Base-by-base conservation (phyloP, 2,113 vertebrate species). In the Neofelis nebulosa region DNA sequence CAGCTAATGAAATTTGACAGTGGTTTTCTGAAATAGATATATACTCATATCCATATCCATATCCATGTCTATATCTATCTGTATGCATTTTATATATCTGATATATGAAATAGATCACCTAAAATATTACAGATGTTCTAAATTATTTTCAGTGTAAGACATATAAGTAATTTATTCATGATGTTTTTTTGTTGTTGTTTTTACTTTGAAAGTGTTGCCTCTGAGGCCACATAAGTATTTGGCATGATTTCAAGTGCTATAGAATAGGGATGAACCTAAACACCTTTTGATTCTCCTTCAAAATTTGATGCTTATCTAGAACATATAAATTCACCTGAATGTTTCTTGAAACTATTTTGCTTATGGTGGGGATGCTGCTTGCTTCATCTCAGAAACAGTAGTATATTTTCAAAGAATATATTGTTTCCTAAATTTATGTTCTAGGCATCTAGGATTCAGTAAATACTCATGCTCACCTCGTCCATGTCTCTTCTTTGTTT, bases 291-390 rank as follows among this genome's bases (percentile, higher is more conserved):
- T 3, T 48, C 33, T 27, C 11, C 57, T 95, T 94, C 19, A 68
- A 91, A 91, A 88, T 94, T 84, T 89, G 23, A 83, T 89, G 12
- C 7, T 89, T 52, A 81, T 91, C 19, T 48, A 92, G 25, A 63
- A 71, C 78, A 31, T 81, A 7, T 16, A 50, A 50, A 84, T 65
- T 85, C 29, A 73, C 8, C 27, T 61, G 66, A 61, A 71, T 74
- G 55, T 87, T 93, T 95, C n/a, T 95, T 36, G n/a, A 92, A 96
- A 83, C 4, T 81, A 9, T 48, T 91, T 95, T 94, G 27, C 23
- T 69, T 94, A 0, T n/a, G 52, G 55, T 89, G 61, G 25, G 6
- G 25, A 66, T 50, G 5, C 63, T 89, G 16, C 31, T 91, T 97
- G 33, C 52, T 71, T 79, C 27, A 86, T 45, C 3, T 82, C 7